Conservation (phyloP, 2,888 invertebrate genomes). For the Phania funesta region DNA sequence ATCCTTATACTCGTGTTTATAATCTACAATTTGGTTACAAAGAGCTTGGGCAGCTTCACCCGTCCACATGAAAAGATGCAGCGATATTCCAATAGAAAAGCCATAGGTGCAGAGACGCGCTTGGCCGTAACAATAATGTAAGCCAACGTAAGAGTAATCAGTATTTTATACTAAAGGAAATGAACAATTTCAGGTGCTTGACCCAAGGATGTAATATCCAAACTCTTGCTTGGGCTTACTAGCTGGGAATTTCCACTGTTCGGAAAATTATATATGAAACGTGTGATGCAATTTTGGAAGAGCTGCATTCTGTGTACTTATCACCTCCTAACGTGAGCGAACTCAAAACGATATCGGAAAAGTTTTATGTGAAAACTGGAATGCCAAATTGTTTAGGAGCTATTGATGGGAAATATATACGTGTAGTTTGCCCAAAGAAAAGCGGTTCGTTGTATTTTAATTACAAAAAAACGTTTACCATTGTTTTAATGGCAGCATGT, state of each 20-base stretch:
- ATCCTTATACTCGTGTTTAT: too few species aligned
- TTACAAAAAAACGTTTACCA: too few species aligned
- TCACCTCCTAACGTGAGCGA: background rate
- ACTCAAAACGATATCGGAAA: too few species aligned
- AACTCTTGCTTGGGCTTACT: slow-evolving; percentile 8
- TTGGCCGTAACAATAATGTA: slow-evolving; percentile 34
- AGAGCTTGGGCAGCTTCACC: too few species aligned
- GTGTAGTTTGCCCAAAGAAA: too few species aligned
- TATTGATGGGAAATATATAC: too few species aligned
- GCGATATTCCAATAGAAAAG: slow-evolving; percentile 20
- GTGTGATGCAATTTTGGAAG: background rate
- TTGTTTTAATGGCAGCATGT: background rate
- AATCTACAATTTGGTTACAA: too few species aligned
- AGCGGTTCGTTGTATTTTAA: too few species aligned
- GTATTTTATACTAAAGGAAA: background rate
- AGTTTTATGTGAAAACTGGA: too few species aligned
- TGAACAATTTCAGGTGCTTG: slow-evolving; percentile 6
- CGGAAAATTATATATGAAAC: background rate
- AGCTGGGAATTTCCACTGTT: background rate
- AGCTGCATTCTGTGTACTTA: background rate
- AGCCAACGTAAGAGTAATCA: background rate
- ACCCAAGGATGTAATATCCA: slow-evolving; percentile 18
- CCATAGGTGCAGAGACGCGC: slow-evolving; percentile 14
- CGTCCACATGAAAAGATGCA: slow-evolving; percentile 14
- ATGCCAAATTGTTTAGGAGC: too few species aligned